A percentile compares a stretch with the other conserved stretches of the same genome.
phyloP scores from a whole-genome alignment of 2,113 vertebrate species.

The Butorides virescens region DNA sequence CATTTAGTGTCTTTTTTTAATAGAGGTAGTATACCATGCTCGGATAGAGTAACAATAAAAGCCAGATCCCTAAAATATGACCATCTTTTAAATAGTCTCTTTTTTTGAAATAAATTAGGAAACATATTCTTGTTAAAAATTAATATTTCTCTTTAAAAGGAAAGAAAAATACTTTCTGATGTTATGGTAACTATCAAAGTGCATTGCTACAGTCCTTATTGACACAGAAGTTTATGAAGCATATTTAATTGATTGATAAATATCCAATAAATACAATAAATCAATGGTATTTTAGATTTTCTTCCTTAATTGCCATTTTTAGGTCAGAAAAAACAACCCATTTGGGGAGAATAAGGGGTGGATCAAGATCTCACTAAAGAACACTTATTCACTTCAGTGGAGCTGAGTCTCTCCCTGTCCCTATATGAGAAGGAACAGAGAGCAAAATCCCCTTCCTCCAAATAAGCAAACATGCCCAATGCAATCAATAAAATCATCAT shows the following conservation, averaged over 20 bases:
- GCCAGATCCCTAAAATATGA: neutral
- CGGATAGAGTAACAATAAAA: constrained; percentile 16
- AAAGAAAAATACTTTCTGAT: neutral
- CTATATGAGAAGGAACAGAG: neutral
- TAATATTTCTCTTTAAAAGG: neutral
- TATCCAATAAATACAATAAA: neutral
- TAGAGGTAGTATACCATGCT: neutral
- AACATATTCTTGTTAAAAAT: neutral
- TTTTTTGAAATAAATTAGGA: neutral
- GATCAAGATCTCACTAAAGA: neutral
- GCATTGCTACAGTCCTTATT: neutral
- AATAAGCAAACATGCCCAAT: neutral
- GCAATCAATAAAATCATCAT: neutral
- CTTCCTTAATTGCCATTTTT: neutral
- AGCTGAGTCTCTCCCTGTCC: neutral
- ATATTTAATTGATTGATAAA: neutral
- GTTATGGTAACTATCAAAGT: neutral
- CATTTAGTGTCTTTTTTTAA: constrained; percentile 58
- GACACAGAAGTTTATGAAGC: neutral
- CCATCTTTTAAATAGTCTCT: neutral
- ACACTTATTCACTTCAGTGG: neutral
- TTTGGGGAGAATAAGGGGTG: neutral
- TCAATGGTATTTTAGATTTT: neutral
- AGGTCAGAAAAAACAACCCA: neutral
- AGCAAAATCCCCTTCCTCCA: neutral